A percentile compares a stretch with the other conserved stretches of the same genome.
Conservation (phyloP, 2,888 invertebrate species). For the Luffia ferchaultella region DNA sequence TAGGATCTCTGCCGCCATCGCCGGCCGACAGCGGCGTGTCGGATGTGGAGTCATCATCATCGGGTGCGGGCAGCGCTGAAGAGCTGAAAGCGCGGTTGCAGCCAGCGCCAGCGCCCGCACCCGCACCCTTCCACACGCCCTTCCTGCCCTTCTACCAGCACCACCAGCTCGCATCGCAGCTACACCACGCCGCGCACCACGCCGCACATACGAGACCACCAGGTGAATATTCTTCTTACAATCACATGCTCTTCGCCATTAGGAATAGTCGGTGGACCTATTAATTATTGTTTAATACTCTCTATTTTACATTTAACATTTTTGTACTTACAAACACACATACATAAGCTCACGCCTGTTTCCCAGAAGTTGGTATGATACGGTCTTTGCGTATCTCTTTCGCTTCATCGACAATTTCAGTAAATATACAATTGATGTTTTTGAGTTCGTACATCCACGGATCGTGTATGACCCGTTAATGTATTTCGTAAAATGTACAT, state of each 20-base stretch:
- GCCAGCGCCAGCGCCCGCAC: constrained; percentile 64
- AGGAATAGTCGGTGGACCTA: no score
- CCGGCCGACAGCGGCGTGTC: constrained; percentile 98
- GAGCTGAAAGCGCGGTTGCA: constrained; percentile 89
- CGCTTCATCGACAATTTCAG: neutral
- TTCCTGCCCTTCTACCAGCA: constrained; percentile 77
- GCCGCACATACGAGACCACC: constrained; percentile 55
- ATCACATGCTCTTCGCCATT: no score
- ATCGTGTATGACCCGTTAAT: no score
- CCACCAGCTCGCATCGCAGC: constrained; percentile 54
- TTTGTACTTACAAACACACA: neutral
- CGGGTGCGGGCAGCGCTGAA: constrained; percentile 79
- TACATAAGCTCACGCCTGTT: no score
- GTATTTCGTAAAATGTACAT: no score
- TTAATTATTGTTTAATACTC: no score
- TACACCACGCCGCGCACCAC: constrained; percentile 53
- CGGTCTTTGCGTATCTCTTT: no score
- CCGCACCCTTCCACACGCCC: constrained; percentile 57
- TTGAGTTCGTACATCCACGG: no score
- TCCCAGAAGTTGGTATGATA: no score
- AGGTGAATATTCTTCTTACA: constrained; percentile 26
- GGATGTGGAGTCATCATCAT: constrained; percentile 94
- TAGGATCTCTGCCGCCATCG: constrained; percentile 95
- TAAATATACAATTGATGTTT: no score
- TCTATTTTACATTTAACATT: neutral